phyloP scores from a whole-genome alignment of 2,113 vertebrate species.

The Lagopus muta region DNA sequence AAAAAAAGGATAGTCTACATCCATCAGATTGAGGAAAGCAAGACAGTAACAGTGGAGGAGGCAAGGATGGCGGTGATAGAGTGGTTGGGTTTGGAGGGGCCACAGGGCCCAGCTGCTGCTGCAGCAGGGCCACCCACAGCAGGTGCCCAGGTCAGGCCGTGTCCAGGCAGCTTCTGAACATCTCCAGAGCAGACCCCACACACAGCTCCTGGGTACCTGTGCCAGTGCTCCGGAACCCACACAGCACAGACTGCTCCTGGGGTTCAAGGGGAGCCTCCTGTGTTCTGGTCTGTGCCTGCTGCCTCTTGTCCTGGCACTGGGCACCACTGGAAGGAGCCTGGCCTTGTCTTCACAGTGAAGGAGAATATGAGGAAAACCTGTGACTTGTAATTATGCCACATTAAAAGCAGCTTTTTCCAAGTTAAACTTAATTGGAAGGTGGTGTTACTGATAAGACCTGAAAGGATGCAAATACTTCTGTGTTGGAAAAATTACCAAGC shows the following conservation, averaged over 20 bases:
- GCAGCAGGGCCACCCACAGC: not conserved
- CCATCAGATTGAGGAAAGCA: not conserved
- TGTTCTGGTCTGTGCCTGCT: not conserved
- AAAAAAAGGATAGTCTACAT: fast-evolving
- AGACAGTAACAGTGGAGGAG: not conserved
- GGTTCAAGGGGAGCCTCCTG: not conserved
- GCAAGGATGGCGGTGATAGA: not conserved
- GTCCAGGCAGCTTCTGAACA: not conserved
- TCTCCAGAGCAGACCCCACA: not conserved
- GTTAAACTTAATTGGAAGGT: not conserved
- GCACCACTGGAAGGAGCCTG: not conserved
- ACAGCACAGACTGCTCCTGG: not conserved
- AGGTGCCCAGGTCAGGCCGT: no score
- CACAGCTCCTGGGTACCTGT: not conserved
- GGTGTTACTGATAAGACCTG: not conserved
- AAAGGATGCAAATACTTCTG: not conserved
- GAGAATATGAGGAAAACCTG: not conserved
- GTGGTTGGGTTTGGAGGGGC: not conserved
- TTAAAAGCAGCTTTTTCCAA: not conserved
- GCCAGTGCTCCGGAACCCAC: not conserved
- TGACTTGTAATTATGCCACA: not conserved
- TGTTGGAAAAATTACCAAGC: not conserved
- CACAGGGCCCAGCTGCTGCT: not conserved
- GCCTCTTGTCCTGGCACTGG: not conserved
- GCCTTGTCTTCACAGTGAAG: not conserved